Base-by-base conservation (phyloP, 2,888 invertebrate species). In the Pheosia gnoma region DNA sequence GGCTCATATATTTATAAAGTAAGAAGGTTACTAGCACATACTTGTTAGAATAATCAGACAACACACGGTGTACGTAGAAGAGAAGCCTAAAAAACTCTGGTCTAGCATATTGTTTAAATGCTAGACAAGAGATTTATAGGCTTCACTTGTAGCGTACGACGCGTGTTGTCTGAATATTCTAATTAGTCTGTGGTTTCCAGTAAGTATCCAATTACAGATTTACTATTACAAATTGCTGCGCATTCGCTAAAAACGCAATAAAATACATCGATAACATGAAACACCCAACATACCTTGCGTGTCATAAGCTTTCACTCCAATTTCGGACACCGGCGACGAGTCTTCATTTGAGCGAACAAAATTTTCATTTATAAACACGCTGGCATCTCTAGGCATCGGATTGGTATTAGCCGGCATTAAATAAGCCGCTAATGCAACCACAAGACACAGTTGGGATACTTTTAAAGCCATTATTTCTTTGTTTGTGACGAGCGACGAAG, bases 301-400 rank as follows among this genome's bases (percentile, higher is more conserved):
- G 25, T 43, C n/a, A 39, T 41, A n/a, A 55, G 59, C 59, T 52
- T 68, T 57, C 57, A 57, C 57, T 57, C 56, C 41, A 41, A 36
- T 45, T 57, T 57, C 45, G 57, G 41, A 8, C 61, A 37, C 45
- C 7, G 9, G 39, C 39, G 56, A 36, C 49, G 63, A 58, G 36
- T 66, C 58, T 56, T 47, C 59, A 13, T 59, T 49, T 37, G 60
- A 47, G 37, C 59, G 9, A 36, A 62, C 55, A 9, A 45, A 45
- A 60, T 65, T 57, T 3, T 65, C 45, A 8, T 38, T 53, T 39
- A 62, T 58, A 41, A 67, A 59, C 4, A 74, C 72, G 39, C 71
- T 75, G 41, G 67, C 74, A 55, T 82, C 81, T 67, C 79, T 78
- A 10, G 87, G 85, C 37, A 25, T 25, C 25, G 25, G 25, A 25